Conservation (phyloP, 1,140 invertebrate genomes). For the Neodiprion fabricii region DNA sequence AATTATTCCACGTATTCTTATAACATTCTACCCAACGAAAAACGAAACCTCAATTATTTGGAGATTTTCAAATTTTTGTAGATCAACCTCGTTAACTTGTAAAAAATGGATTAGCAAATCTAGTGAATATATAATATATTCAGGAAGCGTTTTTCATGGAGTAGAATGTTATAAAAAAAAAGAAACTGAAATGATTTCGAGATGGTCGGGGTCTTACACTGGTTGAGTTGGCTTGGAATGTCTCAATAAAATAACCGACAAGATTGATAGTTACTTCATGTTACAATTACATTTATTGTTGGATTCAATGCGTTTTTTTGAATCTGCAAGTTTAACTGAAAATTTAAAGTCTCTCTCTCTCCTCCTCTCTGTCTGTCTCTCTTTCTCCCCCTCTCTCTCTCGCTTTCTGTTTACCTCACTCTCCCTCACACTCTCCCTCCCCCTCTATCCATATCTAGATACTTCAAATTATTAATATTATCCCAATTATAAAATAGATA, state of each 20-base stretch:
- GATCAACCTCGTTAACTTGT: background rate
- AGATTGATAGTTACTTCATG: background rate
- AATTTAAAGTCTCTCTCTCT: background rate
- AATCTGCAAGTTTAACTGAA: background rate
- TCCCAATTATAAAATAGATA: background rate
- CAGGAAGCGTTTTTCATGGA: background rate
- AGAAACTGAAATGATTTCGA: background rate
- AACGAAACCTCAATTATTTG: background rate
- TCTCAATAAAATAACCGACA: background rate
- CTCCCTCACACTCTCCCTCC: background rate
- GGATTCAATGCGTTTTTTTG: background rate
- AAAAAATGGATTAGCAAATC: background rate
- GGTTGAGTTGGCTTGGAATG: too few relatives aligned
- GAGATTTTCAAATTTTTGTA: constrained; percentile 4
- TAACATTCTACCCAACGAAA: background rate
- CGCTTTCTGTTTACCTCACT: background rate
- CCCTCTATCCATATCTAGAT: background rate
- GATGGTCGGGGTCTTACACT: too few relatives aligned
- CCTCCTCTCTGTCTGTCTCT: background rate
- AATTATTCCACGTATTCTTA: too few relatives aligned
- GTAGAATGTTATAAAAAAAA: background rate
- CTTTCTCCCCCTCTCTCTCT: background rate
- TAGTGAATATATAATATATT: background rate
- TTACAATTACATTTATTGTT: background rate
- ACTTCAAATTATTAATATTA: background rate